Evolutionary conservation across 2,113 vertebrate genomes (phyloP), one percentile per base, ranked within the genome.

Genomic region (Capra hircus): DNA sequence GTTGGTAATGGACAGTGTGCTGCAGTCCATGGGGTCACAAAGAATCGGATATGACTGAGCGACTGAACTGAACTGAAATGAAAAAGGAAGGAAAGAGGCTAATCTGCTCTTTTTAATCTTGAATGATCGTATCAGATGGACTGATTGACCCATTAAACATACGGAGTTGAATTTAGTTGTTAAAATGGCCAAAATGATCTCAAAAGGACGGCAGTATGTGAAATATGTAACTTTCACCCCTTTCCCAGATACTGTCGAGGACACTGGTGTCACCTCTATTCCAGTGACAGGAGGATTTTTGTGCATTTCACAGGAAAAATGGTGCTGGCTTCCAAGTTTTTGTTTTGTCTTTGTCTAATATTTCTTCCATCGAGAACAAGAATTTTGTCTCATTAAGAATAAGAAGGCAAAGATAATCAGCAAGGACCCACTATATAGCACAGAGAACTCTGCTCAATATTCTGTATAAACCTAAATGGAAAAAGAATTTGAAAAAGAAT

Each of bases 341-440:
- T 83, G 30, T 80, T 93, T 53, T 74, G n/a, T 83, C 78, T 94
- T 43, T 89, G n/a, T 60, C 89, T 74, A 62, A 85, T 57, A 28
- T n/a, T 17, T 85, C 59, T 89, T 83, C 71, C 55, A 77, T 1
- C 59, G 25, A 94, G 83, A 94, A 86, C 30, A 89, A 33, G 11
- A 62, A 52, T 71, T 94, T 94, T 91, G 64, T 45, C 88, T 96
- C 67, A 53, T 96, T 89, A 90, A 95, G 14, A 92, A 90, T 8
- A 36, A 83, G 28, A 90, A 81, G 90, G 48, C 27, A 80, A 90
- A 95, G 78, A 50, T 12, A 81, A 50, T 30, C 2, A 81, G 28
- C 45, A 50, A 81, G 78, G 45, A 50, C 45, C 45, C 48, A 50
- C 78, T 50, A 30, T 33, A 81, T 12, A 81, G 78, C 78, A 81